These are phyloP conservation scores for Acinonyx jubatus DNA, from an alignment of 2,113 vertebrate genomes.

Conservation along the genomic window DNA sequence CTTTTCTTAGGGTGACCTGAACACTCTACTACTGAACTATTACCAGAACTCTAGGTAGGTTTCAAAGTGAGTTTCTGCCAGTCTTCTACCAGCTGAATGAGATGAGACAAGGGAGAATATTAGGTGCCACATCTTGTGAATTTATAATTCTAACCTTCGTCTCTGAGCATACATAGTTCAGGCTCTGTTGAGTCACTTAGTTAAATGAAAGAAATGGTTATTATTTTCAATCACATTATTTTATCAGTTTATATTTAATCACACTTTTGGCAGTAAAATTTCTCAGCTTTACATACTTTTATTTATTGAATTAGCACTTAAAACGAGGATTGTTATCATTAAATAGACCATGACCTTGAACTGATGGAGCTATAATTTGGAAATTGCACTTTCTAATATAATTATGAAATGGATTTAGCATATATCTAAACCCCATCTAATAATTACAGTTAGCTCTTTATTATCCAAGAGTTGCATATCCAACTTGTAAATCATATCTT, in stretches of 20 bases:
- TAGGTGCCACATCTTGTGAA: background rate
- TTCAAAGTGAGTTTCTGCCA: background rate
- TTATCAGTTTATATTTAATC: background rate
- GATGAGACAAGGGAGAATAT: background rate
- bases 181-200: background rate
- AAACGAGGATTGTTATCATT: background rate
- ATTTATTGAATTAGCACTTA: constrained; percentile 29
- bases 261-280: background rate
- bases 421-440: background rate
- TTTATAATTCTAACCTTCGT: background rate
- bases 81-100: background rate
- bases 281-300: background rate
- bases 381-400: background rate
- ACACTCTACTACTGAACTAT: background rate
- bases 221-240: constrained; percentile 17
- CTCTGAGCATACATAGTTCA: background rate
- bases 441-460: background rate
- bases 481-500: background rate
- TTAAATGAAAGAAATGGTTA: background rate
- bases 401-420: constrained; percentile 18
- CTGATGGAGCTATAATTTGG: background rate
- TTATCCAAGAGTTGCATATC: background rate
- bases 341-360: background rate
- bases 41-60: background rate
- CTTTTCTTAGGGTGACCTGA: background rate